phyloP scores from a whole-genome alignment of 2,888 invertebrate species.

The Sinodicranocentrus sp. region DNA sequence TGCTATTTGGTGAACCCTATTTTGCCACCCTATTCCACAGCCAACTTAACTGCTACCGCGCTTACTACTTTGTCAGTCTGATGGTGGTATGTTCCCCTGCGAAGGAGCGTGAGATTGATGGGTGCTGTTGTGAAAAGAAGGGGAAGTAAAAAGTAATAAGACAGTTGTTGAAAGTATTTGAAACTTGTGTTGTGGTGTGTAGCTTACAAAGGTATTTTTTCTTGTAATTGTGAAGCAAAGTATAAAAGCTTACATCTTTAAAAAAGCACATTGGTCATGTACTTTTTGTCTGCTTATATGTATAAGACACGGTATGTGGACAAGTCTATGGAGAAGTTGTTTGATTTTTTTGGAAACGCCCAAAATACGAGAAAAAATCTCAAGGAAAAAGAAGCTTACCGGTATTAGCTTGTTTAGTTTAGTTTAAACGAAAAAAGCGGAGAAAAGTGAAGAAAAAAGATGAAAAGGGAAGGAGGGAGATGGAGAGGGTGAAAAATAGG shows the following conservation, averaged over 20 bases:
- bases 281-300: no score
- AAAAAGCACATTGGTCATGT: no score
- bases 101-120: constrained; percentile 57
- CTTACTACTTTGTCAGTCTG: constrained; percentile 7
- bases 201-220: no score
- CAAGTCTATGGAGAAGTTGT: constrained; percentile 25
- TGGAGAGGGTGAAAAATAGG: constrained; percentile 53
- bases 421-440: constrained; percentile 21
- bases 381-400: constrained; percentile 25
- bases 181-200: not conserved
- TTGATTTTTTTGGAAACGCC: constrained; percentile 55
- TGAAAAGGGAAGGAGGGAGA: constrained; percentile 21
- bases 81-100: constrained; percentile 22
- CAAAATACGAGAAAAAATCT: constrained; percentile 44
- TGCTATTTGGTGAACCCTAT: not conserved
- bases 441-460: constrained; percentile 7
- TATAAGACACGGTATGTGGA: not conserved
- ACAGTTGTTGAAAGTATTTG: constrained; percentile 7
- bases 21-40: not conserved
- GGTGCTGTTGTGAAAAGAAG: constrained; percentile 40
- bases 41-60: not conserved
- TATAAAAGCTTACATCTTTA: not conserved
- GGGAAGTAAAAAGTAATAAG: constrained; percentile 22
- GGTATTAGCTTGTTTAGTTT: constrained; percentile 44
- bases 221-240: not conserved